Evolutionary conservation across 2,888 invertebrate genomes (phyloP).

Genomic region (Plebejus anna): DNA sequence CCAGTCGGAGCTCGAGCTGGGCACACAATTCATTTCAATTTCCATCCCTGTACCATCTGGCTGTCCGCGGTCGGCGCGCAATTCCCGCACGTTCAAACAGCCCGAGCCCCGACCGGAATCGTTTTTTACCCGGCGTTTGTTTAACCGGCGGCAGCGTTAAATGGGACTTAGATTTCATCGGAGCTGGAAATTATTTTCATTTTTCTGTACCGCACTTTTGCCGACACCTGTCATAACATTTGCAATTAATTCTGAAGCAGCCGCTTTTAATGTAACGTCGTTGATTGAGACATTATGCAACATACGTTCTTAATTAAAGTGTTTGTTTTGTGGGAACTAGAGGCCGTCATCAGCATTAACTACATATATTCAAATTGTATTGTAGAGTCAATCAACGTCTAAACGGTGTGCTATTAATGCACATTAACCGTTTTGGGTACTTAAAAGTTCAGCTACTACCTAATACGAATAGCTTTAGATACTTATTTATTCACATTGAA

Average conservation of each 20-base stretch:
- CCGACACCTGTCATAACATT: neutral
- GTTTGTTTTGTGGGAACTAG: neutral
- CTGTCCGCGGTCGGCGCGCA: constrained; percentile 34
- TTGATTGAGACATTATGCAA: neutral
- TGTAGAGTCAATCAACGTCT: neutral
- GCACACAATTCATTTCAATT: constrained; percentile 75
- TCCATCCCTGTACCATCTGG: constrained; percentile 52
- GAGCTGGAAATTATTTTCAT: constrained; percentile 13
- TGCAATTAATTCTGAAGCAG: neutral
- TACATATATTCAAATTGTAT: neutral
- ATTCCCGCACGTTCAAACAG: constrained; percentile 28
- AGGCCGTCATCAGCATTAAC: neutral
- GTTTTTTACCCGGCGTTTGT: constrained; percentile 29
- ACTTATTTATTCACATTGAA: neutral
- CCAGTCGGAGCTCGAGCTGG: constrained; percentile 48
- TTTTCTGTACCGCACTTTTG: neutral
- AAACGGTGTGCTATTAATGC: neutral
- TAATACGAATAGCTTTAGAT: neutral
- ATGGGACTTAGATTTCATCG: constrained; percentile 16
- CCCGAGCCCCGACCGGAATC: neutral
- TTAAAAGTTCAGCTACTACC: neutral
- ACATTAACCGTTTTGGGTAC: too few relatives aligned
- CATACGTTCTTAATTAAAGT: neutral
- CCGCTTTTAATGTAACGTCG: neutral
- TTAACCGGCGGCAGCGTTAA: constrained; percentile 15